Evolutionary conservation across 2,797 vertebrate species (phyloP), one percentile per base, ranked within the genome.

Genomic region (Toxotes lorentzi): DNA sequence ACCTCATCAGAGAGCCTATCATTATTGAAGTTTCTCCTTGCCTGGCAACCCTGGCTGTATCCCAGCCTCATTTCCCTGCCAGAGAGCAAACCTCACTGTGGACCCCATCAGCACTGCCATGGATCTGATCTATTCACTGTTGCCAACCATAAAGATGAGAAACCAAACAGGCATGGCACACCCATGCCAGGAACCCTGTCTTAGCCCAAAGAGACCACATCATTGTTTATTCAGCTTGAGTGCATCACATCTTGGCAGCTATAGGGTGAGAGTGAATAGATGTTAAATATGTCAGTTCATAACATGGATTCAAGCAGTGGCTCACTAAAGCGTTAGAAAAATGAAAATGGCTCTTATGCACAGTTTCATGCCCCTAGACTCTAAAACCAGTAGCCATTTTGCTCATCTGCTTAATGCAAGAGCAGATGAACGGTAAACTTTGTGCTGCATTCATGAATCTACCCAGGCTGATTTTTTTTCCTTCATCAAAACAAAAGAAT

Each of bases 141-240:
- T 77, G 56, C 87, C 83, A 86, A 69, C 81, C 77, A 78, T 81
- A 88, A 84, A 89, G 90, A 92, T 91, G 91, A 91, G 79, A 87
- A 87, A 73, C 87, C 72, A 73, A 84, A 82, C 70, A 81, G 85
- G 64, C 48, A 48, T 30, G 92, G 86, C 90, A 88, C 91, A 86
- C 89, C 86, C 85, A 78, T 89, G 90, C 93, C 94, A 94, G 90
- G 88, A 91, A 87, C 80, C 88, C 86, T 48, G 85, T 85, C 90
- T 86, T 74, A 84, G 85, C 87, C 86, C 90, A 87, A 81, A 86
- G 86, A 90, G 78, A 70, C 88, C 84, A 83, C 90, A 90, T 90
- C 84, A 88, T 90, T 94, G 92, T 94, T 93, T 95, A 92, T 94
- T 94, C 93, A 93, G 93, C 91, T 92, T 90, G 89, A 92, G 78